These are phyloP conservation scores for Recurvirostra avosetta DNA, from an alignment of 2,113 vertebrate species.

Conservation along the genomic window DNA sequence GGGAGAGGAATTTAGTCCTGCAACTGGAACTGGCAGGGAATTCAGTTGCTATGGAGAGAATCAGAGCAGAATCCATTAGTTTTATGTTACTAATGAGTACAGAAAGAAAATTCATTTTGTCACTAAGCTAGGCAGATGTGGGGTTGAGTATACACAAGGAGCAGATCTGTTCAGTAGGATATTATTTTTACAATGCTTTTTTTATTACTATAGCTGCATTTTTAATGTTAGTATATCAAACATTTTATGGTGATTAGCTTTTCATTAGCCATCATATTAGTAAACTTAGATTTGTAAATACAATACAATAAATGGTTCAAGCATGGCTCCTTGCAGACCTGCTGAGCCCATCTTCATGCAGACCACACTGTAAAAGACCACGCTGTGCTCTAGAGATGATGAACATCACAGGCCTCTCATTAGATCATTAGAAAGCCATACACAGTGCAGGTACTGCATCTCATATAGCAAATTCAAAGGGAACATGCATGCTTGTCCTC, in stretches of 20 bases:
- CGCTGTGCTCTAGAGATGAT: background rate
- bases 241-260: background rate
- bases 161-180: background rate
- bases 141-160: background rate
- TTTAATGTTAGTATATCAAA: background rate
- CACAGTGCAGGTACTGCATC: background rate
- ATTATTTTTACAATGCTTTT: background rate
- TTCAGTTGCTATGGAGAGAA: slow-evolving; percentile 57
- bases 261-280: background rate
- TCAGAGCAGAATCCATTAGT: slow-evolving; percentile 38
- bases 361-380: background rate
- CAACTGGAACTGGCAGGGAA: slow-evolving; percentile 21
- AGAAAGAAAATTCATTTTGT: background rate
- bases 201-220: background rate
- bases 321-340: background rate
- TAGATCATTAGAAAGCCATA: background rate
- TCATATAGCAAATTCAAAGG: background rate
- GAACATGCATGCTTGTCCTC: background rate
- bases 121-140: slow-evolving; percentile 25
- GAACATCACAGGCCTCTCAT: background rate
- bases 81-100: slow-evolving; percentile 43
- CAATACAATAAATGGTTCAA: background rate
- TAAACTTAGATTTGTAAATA: background rate
- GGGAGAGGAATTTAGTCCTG: background rate
- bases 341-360: background rate